These are phyloP conservation scores for Trichopria drosophilae DNA, from an alignment of 2,888 invertebrate species.

Conservation along the genomic window DNA sequence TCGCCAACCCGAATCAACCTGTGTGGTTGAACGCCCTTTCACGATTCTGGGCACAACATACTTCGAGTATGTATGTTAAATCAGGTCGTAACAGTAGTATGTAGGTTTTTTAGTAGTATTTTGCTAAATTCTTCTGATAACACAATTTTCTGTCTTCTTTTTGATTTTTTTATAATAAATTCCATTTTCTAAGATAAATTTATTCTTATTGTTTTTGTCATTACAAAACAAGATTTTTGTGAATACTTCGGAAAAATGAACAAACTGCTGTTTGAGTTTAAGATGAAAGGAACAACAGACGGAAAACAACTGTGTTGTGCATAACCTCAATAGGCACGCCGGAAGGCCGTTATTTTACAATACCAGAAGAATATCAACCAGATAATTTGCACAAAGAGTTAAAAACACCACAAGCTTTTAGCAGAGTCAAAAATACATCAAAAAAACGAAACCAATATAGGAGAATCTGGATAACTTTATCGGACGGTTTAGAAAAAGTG, in stretches of 20 bases:
- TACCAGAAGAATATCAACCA: constrained; percentile 27
- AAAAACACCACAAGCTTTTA: constrained; percentile 16
- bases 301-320: constrained; percentile 29
- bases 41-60: too few relatives aligned
- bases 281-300: constrained; percentile 18
- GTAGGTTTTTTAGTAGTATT: too few relatives aligned
- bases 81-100: too few relatives aligned
- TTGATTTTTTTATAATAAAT: too few relatives aligned
- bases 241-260: constrained; percentile 20
- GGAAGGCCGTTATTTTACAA: constrained; percentile 20
- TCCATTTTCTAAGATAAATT: too few relatives aligned
- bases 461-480: constrained; percentile 32
- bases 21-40: too few relatives aligned
- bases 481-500: constrained; percentile 19
- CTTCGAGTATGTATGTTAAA: too few relatives aligned
- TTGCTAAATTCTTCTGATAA: too few relatives aligned
- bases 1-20: too few relatives aligned
- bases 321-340: constrained; percentile 33
- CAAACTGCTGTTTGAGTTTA: constrained; percentile 28
- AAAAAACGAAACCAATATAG: constrained; percentile 31
- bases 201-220: too few relatives aligned
- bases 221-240: not conserved
- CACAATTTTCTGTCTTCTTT: too few relatives aligned
- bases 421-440: constrained; percentile 30
- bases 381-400: constrained; percentile 14